Percentiles rank a stretch among this genome's conserved stretches.
These are phyloP conservation scores for Synanthedon andrenaeformis DNA, from an alignment of 2,888 invertebrate genomes.

Conservation along the genomic window DNA sequence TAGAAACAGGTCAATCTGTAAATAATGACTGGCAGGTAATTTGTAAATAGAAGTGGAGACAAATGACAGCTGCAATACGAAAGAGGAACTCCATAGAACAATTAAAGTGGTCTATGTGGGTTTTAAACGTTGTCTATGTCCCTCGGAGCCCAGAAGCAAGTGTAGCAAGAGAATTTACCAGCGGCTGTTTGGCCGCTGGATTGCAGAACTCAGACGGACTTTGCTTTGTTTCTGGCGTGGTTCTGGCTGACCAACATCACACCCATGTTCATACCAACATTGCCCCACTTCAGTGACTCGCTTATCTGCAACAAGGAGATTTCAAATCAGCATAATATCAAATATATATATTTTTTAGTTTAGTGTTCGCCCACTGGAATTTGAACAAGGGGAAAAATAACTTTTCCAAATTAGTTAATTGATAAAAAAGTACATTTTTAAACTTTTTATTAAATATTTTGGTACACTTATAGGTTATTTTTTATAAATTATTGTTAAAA, in stretches of 20 bases:
- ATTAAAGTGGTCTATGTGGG: not conserved
- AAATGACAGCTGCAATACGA: conserved; percentile 7
- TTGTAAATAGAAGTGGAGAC: not conserved
- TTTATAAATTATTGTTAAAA: too few relatives aligned
- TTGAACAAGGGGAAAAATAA: too few relatives aligned
- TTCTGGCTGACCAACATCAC: conserved; percentile 67
- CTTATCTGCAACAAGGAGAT: conserved; percentile 72
- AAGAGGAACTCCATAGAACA: conserved; percentile 7
- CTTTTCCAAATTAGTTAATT: too few relatives aligned
- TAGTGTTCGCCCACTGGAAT: too few relatives aligned
- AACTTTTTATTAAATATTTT: too few relatives aligned
- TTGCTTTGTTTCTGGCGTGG: conserved; percentile 47
- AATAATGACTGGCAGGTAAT: not conserved
- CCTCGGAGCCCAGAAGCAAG: conserved; percentile 51
- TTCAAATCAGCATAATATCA: not conserved
- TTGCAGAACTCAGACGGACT: conserved; percentile 54
- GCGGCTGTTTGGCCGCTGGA: conserved; percentile 44
- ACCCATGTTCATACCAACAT: conserved; percentile 77
- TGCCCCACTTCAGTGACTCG: conserved; percentile 79
- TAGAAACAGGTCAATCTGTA: not conserved
- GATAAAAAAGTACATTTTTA: too few relatives aligned
- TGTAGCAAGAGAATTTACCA: conserved; percentile 45
- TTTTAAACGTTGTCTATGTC: conserved; percentile 4
- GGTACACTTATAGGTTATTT: too few relatives aligned
- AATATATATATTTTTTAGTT: not conserved